Base-by-base conservation (phyloP, 2,113 vertebrate genomes). In the Sterna hirundo region DNA sequence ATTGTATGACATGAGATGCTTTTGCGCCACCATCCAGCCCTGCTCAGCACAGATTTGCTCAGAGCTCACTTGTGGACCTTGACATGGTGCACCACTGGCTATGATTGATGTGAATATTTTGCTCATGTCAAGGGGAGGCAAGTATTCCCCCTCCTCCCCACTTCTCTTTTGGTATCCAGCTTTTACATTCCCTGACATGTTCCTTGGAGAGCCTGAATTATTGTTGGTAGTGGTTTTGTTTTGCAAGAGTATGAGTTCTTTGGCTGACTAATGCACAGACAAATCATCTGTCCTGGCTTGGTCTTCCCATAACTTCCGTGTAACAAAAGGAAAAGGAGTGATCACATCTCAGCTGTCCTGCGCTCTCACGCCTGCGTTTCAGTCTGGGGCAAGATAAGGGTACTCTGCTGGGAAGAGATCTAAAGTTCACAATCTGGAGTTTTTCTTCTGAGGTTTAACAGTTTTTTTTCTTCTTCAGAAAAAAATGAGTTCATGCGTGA, bases 181-280 rank as follows among this genome's bases (percentile, higher is more conserved):
- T 69, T 75, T 75, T 84, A 38, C 74, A 9, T 94, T 86, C 77
- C 65, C 83, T 84, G 81, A 85, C 65, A 7, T 13, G 80, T 60
- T 89, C 94, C 80, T 86, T 25, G 77, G 80, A 89, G 34, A 93
- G 65, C 60, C 61, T 86, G 91, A 54, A 83, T 93, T 95, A 88
- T 90, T 90, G 79, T 62, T 90, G 92, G 40, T 96, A 22, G 90
- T 44, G 94, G 70, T 57, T 96, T 93, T 96, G 86, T 97, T 95
- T 95, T 92, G 94, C 95, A 92, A 92, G 94, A 96, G 55, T 46
- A 47, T 0, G 3, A 92, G 92, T 68, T 93, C 88, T 76, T 84
- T 88, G 90, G 88, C 90, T 96, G 86, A 86, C 57, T 88, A 75
- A 95, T 19, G 38, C 60, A 10, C 34, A 83, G 21, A 86, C 83